These are phyloP conservation scores for Rhea pennata DNA, from an alignment of 2,113 vertebrate genomes.

Conservation along the genomic window DNA sequence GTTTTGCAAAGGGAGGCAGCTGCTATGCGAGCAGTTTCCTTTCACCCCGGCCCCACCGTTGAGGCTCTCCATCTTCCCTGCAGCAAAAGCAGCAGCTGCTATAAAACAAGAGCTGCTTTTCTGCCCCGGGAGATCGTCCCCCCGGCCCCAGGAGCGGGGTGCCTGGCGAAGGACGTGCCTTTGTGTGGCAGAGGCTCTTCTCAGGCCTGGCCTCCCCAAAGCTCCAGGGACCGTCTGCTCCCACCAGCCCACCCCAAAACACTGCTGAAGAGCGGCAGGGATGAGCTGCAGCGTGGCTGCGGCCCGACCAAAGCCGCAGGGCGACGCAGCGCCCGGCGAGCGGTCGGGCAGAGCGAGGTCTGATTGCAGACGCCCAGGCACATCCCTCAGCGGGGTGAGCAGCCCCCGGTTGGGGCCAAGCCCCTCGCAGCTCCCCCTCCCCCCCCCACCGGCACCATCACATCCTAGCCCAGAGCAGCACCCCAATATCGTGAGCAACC, in stretches of 20 bases:
- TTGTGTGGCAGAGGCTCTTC: accelerated
- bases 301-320: background rate
- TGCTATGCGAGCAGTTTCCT: background rate
- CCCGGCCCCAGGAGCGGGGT: background rate
- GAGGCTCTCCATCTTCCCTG: background rate
- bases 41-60: background rate
- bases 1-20: background rate
- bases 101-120: background rate
- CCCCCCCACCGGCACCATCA: background rate
- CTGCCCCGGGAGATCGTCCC: background rate
- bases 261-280: accelerated
- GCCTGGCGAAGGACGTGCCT: background rate
- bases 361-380: accelerated
- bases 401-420: background rate
- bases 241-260: background rate
- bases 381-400: accelerated
- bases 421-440: background rate
- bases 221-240: background rate
- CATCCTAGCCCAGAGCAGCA: accelerated
- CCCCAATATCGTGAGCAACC: background rate
- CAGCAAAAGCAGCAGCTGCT: background rate
- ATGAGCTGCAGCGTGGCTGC: accelerated
- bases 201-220: background rate
- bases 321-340: accelerated
- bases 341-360: background rate